These are phyloP conservation scores for Phortica variegata DNA, from an alignment of 1,140 invertebrate species.

Conservation along the genomic window DNA sequence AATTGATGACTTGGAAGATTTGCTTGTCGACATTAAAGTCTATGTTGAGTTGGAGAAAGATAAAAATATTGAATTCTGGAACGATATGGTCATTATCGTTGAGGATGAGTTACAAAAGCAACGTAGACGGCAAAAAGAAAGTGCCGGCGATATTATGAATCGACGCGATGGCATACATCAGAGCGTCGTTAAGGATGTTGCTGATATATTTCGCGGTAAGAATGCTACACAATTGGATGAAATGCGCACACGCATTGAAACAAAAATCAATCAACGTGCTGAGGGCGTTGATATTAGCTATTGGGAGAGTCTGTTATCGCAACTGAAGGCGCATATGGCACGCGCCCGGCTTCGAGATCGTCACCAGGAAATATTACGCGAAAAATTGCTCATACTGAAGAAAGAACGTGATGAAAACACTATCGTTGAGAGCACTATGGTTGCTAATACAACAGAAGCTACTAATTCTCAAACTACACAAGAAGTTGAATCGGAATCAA, in stretches of 20 bases:
- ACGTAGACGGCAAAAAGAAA: conserved; percentile 67
- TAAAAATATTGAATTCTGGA: conserved; percentile 93
- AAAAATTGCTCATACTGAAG: conserved; percentile 88
- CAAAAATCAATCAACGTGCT: conserved; percentile 79
- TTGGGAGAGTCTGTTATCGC: conserved; percentile 92
- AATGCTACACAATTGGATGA: conserved; percentile 80
- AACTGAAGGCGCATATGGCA: conserved; percentile 95
- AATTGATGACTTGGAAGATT: conserved; percentile 92
- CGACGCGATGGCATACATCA: conserved; percentile 91
- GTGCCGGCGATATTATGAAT: conserved; percentile 64
- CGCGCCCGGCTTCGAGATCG: conserved; percentile 85
- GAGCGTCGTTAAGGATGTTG: conserved; percentile 88
- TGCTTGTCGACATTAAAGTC: conserved; percentile 95
- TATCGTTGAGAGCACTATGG: conserved; percentile 23
- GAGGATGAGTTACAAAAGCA: conserved; percentile 91
- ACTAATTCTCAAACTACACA: neutral
- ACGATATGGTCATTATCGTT: conserved; percentile 94
- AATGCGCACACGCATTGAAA: conserved; percentile 83
- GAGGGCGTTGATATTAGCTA: conserved; percentile 96
- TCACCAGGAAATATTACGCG: conserved; percentile 87
- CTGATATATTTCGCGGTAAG: conserved; percentile 87
- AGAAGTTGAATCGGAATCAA: conserved; percentile 4
- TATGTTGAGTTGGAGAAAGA: conserved; percentile 84
- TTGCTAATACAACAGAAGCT: neutral
- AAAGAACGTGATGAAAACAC: conserved; percentile 62